Evolutionary conservation across 2,888 invertebrate species (phyloP), one percentile per base, ranked within the genome.

Genomic region (Apocheima hispidaria): DNA sequence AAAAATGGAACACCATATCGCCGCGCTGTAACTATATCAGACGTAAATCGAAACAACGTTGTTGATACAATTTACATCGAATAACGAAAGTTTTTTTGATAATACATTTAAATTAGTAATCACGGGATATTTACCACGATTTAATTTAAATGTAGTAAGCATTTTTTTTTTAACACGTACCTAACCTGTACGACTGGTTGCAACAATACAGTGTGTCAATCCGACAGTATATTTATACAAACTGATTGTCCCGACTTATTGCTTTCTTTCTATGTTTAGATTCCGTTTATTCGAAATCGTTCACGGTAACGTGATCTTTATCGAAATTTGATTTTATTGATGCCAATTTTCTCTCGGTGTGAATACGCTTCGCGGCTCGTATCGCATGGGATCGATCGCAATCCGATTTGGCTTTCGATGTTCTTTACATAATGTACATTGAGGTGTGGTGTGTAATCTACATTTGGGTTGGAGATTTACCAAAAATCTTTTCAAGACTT

Each of bases 211-310:
- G 26, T 16, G 51, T 14, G 12, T 5, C 83, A 77, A 84, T 82
- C 79, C 79, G 74, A 76, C 67, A 77, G 79, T 81, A 86, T n/a
- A n/a, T n/a, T n/a, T n/a, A n/a, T 88, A 90, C 86, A 91, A 84
- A 84, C 83, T 82, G 87, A 87, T 88, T 86, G 87, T 88, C 81
- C 52, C 52, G 57, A 59, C 58, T 55, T 64, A 56, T 62, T 62
- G 71, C 72, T 71, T 74, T 66, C 73, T 77, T 78, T 77, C 70
- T 73, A 75, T 78, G 73, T 63, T 65, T 62, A 67, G 63, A 65
- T 68, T 65, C 66, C 38, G 28, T 75, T 77, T 81, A 72, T 69
- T 73, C 73, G 67, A 70, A 70, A 69, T 70, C 60, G 68, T 78
- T 75, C 79, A 75, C 70, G 52, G 66, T 71, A 68, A 67, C 58